These are phyloP conservation scores for Zenarchopterus dispar DNA, from an alignment of 2,797 vertebrate species.

Conservation along the genomic window DNA sequence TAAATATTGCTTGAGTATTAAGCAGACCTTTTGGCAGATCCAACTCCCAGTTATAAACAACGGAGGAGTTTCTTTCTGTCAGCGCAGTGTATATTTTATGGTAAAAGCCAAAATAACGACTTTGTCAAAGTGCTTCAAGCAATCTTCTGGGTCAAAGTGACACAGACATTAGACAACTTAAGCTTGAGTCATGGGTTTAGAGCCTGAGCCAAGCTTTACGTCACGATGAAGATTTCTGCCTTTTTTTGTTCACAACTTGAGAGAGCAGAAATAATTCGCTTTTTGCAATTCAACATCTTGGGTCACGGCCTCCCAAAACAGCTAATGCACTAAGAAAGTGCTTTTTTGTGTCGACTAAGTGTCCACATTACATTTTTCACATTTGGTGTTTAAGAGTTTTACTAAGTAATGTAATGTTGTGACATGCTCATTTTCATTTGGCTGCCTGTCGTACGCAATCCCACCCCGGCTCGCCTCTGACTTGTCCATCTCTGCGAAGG, in stretches of 20 bases:
- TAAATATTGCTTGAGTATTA: slow-evolving; percentile 12
- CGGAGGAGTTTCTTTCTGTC: slow-evolving; percentile 32
- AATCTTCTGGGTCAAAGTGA: slow-evolving; percentile 32
- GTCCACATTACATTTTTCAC: too few relatives aligned
- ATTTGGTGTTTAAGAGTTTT: too few relatives aligned
- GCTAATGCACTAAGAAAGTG: too few relatives aligned
- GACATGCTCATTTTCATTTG: slow-evolving; percentile 41
- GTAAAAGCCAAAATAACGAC: slow-evolving; percentile 40
- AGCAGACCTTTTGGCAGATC: slow-evolving; percentile 20
- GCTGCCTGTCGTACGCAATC: slow-evolving; percentile 28
- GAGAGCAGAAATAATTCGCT: background rate
- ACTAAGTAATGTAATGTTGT: too few relatives aligned
- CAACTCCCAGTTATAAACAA: slow-evolving; percentile 23
- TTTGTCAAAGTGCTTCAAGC: slow-evolving; percentile 37
- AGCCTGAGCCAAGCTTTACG: slow-evolving; percentile 26
- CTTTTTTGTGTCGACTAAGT: too few relatives aligned
- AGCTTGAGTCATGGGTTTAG: background rate
- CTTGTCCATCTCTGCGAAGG: slow-evolving; percentile 24
- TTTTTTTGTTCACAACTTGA: slow-evolving; percentile 17
- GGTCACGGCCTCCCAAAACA: too few relatives aligned
- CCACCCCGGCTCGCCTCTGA: slow-evolving; percentile 28
- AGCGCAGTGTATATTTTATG: slow-evolving; percentile 9
- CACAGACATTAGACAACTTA: background rate
- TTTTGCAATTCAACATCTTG: background rate
- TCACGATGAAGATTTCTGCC: slow-evolving; percentile 6